phyloP scores from a whole-genome alignment of 1,140 invertebrate species.

The Caenorhabditis brenneri region DNA sequence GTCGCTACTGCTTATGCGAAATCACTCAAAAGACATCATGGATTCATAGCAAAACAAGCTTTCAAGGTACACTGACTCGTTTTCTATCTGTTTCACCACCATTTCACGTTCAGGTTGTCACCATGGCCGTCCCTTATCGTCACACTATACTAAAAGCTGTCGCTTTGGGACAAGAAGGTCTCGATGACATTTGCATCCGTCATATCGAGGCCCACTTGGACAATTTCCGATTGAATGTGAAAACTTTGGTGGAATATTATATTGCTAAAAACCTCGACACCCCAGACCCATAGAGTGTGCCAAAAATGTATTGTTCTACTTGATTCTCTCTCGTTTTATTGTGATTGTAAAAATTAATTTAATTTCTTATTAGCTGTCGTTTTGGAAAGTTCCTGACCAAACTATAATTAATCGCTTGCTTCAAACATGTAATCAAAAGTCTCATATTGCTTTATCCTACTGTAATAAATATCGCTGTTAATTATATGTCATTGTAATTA shows the following conservation, averaged over 20 bases:
- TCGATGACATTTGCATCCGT: conserved; percentile 57
- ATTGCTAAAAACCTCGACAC: conserved; percentile 53
- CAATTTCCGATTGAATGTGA: conserved; percentile 57
- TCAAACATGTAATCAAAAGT: too few relatives aligned
- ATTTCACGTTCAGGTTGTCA: conserved; percentile 55
- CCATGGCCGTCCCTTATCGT: conserved; percentile 56
- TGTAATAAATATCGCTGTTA: background rate
- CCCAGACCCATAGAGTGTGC: conserved; percentile 36
- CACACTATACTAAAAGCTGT: conserved; percentile 57
- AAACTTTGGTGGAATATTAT: conserved; percentile 54
- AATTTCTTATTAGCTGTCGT: too few relatives aligned
- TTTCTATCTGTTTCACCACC: background rate
- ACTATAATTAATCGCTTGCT: too few relatives aligned
- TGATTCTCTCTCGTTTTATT: background rate
- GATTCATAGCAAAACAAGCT: conserved; percentile 55
- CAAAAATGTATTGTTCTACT: background rate
- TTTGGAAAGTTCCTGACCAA: too few relatives aligned
- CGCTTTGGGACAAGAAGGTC: conserved; percentile 55
- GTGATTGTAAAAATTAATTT: background rate
- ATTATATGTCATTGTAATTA: background rate
- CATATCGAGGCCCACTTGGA: conserved; percentile 57
- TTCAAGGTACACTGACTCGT: conserved; percentile 49
- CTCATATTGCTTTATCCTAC: background rate
- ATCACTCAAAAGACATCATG: conserved; percentile 58
- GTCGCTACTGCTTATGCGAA: conserved; percentile 52